Evolutionary conservation across 2,797 vertebrate species (phyloP).

Genomic region (Synaphobranchus kaupii): DNA sequence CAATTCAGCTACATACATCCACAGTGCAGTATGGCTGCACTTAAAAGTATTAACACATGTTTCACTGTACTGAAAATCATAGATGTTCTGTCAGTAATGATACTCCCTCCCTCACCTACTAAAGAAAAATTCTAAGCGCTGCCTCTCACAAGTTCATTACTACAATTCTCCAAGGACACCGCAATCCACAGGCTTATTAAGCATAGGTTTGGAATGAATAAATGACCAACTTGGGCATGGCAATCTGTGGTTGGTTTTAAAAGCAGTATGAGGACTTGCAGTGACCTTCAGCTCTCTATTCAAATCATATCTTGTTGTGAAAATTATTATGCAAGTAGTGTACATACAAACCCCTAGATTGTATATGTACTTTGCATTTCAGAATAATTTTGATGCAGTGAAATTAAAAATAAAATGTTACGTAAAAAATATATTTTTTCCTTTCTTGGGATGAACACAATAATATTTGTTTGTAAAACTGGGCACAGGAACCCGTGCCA

Average conservation of each 20-base stretch:
- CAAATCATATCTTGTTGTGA: neutral
- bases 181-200: neutral
- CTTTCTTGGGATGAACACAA: neutral
- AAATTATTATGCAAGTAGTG: neutral
- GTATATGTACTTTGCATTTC: neutral
- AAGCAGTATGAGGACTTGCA: neutral
- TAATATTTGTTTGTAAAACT: neutral
- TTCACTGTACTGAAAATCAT: neutral
- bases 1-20: neutral
- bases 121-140: neutral
- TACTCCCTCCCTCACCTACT: neutral
- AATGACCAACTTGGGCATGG: neutral
- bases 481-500: neutral
- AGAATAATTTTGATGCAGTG: no score
- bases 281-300: neutral
- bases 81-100: neutral
- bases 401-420: no score
- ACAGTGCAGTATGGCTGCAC: neutral
- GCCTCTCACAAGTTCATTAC: neutral
- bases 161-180: neutral
- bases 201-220: neutral
- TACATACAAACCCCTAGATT: neutral
- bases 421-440: neutral
- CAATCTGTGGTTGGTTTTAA: neutral
- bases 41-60: neutral